These are phyloP conservation scores for Acropternis orthonyx DNA, from an alignment of 2,797 vertebrate genomes.

Conservation along the genomic window DNA sequence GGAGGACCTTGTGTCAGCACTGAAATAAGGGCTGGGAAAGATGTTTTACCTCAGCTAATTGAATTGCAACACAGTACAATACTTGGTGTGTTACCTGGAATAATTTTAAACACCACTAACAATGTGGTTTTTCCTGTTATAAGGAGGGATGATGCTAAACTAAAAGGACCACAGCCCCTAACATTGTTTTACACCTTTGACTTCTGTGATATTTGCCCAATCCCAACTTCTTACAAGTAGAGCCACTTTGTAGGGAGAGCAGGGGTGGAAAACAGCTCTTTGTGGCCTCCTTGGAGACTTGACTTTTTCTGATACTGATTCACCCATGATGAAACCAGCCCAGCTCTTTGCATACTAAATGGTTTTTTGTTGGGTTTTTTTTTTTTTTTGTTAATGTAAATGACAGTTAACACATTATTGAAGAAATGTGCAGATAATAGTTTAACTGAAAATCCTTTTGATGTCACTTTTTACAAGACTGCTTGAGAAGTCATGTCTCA, in stretches of 20 bases:
- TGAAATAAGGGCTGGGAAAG: not conserved
- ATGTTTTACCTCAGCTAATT: not conserved
- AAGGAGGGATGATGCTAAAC: not conserved
- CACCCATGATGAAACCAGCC: not conserved
- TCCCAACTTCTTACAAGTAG: not conserved
- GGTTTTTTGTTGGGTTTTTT: too few relatives aligned
- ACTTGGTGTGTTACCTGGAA: not conserved
- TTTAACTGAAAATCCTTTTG: not conserved
- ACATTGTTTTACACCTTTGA: not conserved
- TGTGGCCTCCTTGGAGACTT: not conserved
- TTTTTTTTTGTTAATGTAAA: rapidly evolving
- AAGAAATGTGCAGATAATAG: not conserved
- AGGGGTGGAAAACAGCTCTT: not conserved
- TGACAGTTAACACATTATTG: not conserved
- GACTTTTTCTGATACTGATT: constrained; percentile 7
- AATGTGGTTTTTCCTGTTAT: not conserved
- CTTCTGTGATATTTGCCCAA: not conserved
- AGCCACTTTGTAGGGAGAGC: not conserved
- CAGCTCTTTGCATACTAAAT: not conserved
- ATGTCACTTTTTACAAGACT: not conserved
- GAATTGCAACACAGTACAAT: not conserved
- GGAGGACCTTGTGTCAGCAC: not conserved
- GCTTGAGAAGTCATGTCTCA: not conserved
- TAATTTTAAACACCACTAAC: not conserved
- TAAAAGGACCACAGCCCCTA: not conserved